Percentiles rank a stretch among this genome's conserved stretches.
phyloP scores from a whole-genome alignment of 2,113 vertebrate genomes.

The Natator depressus region DNA sequence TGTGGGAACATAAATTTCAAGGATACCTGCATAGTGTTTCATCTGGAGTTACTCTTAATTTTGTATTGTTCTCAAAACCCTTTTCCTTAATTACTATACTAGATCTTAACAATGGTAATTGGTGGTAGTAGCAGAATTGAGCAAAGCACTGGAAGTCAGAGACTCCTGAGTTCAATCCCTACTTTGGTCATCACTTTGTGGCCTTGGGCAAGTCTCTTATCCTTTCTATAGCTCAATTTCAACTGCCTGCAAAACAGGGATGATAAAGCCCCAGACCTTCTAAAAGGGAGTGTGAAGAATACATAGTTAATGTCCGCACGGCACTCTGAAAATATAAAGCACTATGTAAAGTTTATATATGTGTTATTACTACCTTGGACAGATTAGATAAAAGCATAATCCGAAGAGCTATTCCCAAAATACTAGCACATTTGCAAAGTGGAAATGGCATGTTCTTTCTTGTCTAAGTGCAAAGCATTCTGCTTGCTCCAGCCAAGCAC shows the following conservation, averaged over 20 bases:
- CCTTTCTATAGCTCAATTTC: rapidly evolving
- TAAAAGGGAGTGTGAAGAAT: neutral
- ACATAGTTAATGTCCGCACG: neutral
- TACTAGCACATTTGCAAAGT: neutral
- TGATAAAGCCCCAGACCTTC: neutral
- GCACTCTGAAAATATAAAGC: neutral
- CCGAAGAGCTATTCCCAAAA: neutral
- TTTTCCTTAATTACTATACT: rapidly evolving
- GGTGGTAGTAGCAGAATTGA: neutral
- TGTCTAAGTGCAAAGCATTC: neutral
- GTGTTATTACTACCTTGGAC: rapidly evolving
- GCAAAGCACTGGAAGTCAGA: neutral
- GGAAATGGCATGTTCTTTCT: conserved; percentile 22
- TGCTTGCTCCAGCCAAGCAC: conserved; percentile 7
- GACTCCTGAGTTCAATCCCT: neutral
- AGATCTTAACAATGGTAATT: neutral
- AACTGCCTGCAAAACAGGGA: rapidly evolving
- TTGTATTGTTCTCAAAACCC: neutral
- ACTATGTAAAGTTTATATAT: rapidly evolving
- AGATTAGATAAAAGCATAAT: neutral
- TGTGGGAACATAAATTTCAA: neutral
- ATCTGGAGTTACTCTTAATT: neutral
- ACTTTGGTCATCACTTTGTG: rapidly evolving
- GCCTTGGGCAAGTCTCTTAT: neutral
- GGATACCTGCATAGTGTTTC: neutral